Base-by-base conservation (phyloP, 2,888 invertebrate species). In the Leptothorax acervorum region DNA sequence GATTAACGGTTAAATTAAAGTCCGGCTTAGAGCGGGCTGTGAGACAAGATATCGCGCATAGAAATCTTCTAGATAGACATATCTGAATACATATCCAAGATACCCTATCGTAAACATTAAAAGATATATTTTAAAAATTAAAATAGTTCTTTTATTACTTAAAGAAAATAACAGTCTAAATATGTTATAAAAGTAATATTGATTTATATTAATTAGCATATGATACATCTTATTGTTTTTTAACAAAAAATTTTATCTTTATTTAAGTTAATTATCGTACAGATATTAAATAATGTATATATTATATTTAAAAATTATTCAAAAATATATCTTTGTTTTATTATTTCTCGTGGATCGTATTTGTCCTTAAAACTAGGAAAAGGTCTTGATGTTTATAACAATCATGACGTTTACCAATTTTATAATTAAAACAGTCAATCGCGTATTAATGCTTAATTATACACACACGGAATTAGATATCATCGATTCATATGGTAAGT, bases 381-480 rank as follows among this genome's bases (percentile, higher is more conserved):
- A 18, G 6, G 4, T 45, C 28, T 51, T 31, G 57, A 68, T 55
- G n/a, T 60, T 74, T 28, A 42, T 60, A 45, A 48, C 12, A 23
- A 55, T 60, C 60, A n/a, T 68, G 28, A 35, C 42, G 35, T 63
- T 76, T 55, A 71, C 66, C 53, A 62, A 68, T 79, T 74, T 81
- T 75, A 39, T 62, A 57, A 74, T 65, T 70, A 9, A 48, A 83
- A 60, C 65, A 12, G n/a, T 76, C 45, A 48, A 31, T 55, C 63
- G 65, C 35, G 55, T 57, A 42, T 60, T 39, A 81, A 71, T 35
- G 45, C 45, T 12, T 60, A 8, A 60, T 45, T 42, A 51, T 62
- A 28, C n/a, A 68, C 39, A 76, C 51, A 39, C 31, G 45, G n/a
- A 81, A 42, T n/a, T 11, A 55, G 62, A 53, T 62, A 66, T 65